These are phyloP conservation scores for Peromyscus maniculatus DNA, from an alignment of 2,113 vertebrate genomes.

Conservation along the genomic window DNA sequence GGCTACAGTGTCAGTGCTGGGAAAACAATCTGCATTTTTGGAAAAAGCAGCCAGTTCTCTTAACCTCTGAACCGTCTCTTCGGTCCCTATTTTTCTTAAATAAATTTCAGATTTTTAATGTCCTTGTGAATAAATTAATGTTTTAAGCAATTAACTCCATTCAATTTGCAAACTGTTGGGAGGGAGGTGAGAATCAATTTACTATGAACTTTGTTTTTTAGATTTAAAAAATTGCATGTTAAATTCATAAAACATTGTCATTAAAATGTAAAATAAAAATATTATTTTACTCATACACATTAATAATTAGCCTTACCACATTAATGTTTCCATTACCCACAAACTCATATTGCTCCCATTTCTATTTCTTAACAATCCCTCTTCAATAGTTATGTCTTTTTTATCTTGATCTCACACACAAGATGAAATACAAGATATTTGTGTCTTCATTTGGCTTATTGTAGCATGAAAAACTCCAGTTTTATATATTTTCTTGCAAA, in stretches of 20 bases:
- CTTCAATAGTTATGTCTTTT: background rate
- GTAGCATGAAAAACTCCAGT: background rate
- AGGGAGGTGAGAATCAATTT: background rate
- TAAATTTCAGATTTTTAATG: background rate
- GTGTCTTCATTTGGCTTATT: background rate
- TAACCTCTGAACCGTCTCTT: no score
- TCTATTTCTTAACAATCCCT: background rate
- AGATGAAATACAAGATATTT: background rate
- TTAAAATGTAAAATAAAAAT: background rate
- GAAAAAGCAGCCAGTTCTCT: no score
- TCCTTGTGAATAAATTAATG: background rate
- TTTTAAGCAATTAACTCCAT: background rate
- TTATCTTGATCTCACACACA: background rate
- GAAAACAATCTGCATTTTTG: no score
- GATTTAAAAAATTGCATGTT: background rate
- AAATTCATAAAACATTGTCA: background rate
- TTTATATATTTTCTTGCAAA: background rate
- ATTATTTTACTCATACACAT: background rate
- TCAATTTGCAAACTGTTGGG: background rate
- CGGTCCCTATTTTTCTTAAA: background rate
- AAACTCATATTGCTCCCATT: background rate
- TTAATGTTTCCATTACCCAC: background rate
- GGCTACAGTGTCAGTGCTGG: no score
- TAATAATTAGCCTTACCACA: background rate
- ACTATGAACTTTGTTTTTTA: background rate